Evolutionary conservation across 2,888 invertebrate genomes (phyloP).

Genomic region (Andrena trimmerana): DNA sequence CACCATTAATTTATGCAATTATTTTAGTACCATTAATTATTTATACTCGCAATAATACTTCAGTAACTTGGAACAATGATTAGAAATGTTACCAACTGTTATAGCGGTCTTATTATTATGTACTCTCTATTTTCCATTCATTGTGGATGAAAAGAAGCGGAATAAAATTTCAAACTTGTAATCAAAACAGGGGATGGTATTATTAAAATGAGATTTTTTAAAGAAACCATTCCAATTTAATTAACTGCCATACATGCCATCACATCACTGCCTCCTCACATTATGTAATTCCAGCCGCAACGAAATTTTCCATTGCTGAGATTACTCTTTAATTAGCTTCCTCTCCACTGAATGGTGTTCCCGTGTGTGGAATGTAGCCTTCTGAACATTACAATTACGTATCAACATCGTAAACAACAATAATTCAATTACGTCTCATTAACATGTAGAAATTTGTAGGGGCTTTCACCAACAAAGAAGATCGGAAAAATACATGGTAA

Average conservation of each 20-base stretch:
- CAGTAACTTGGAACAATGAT: too few species aligned
- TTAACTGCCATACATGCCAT: conserved; percentile 5
- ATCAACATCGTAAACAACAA: background rate
- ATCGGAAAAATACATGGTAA: background rate
- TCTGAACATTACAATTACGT: background rate
- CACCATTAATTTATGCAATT: too few species aligned
- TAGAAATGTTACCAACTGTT: too few species aligned
- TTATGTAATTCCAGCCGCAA: background rate
- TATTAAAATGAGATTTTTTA: background rate
- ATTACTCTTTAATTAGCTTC: conserved; percentile 2
- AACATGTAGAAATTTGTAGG: too few species aligned
- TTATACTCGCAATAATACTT: too few species aligned
- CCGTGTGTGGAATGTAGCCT: background rate
- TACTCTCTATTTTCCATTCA: too few species aligned
- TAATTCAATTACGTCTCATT: too few species aligned
- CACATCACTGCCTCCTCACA: background rate
- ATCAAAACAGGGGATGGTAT: background rate
- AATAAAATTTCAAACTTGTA: background rate
- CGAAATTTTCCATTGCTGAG: background rate
- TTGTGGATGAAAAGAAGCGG: too few species aligned
- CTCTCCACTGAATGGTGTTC: conserved; percentile 1
- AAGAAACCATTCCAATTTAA: background rate
- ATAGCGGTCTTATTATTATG: too few species aligned
- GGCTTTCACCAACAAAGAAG: too few species aligned
- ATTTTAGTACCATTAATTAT: too few species aligned